phyloP scores from a whole-genome alignment of 2,888 invertebrate genomes.

The Acholoe squamosa region DNA sequence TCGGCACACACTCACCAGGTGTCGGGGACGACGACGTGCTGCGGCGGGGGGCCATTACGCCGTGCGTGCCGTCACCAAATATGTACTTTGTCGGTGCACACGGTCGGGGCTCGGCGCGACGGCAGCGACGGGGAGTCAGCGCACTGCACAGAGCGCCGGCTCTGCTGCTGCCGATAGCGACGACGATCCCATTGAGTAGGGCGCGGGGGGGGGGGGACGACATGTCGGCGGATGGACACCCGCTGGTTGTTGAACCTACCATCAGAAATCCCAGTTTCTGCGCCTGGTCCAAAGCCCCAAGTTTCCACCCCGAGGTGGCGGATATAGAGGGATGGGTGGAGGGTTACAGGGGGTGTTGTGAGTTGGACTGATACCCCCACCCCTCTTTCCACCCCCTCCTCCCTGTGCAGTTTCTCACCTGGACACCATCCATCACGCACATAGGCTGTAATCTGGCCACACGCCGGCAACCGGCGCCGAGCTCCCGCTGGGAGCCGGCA shows the following conservation, averaged over 20 bases:
- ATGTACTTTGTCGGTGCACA: conserved; percentile 42
- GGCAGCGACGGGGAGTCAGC: neutral
- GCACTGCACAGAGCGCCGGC: neutral
- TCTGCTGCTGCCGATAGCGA: no score
- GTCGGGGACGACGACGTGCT: neutral
- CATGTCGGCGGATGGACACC: neutral
- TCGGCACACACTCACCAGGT: neutral
- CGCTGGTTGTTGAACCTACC: neutral
- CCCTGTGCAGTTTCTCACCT: conserved; percentile 30
- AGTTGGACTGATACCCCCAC: neutral
- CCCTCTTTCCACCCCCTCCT: neutral
- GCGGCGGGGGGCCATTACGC: neutral
- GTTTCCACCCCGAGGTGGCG: neutral
- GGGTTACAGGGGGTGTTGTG: neutral
- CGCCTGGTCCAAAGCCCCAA: neutral
- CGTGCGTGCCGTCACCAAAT: conserved; percentile 35
- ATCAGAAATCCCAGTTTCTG: neutral
- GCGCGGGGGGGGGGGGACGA: neutral
- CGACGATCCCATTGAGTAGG: neutral
- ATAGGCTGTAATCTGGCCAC: conserved; percentile 15
- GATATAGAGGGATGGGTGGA: neutral
- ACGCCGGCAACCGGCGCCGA: conserved; percentile 27
- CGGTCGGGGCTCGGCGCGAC: conserved; percentile 49
- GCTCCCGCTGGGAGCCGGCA: conserved; percentile 53
- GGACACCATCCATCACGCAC: conserved; percentile 47